These are phyloP conservation scores for Bombylius major DNA, from an alignment of 2,888 invertebrate genomes.

Conservation along the genomic window DNA sequence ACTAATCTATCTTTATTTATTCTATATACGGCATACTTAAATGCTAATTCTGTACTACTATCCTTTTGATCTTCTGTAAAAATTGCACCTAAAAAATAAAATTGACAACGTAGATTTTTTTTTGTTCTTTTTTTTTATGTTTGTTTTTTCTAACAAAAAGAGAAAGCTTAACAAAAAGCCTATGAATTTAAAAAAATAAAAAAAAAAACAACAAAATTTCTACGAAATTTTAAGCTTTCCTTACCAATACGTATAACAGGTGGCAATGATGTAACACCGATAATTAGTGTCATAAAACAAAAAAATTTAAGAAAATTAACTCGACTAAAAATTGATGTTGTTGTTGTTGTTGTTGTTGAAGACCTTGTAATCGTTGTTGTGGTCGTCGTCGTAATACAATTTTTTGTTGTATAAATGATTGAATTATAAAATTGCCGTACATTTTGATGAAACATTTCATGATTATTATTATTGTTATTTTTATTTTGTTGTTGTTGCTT, in stretches of 20 bases:
- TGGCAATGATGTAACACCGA: constrained; percentile 40
- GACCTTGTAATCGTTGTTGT: too few species aligned
- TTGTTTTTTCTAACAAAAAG: too few species aligned
- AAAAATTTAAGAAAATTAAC: constrained; percentile 10
- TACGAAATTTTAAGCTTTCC: constrained; percentile 11
- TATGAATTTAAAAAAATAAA: too few species aligned
- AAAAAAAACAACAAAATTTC: too few species aligned
- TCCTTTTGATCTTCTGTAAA: constrained; percentile 84
- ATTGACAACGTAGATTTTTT: not conserved
- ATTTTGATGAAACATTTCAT: too few species aligned
- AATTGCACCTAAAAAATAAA: constrained; percentile 60
- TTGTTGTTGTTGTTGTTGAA: not conserved
- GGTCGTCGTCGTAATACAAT: too few species aligned
- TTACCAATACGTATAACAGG: constrained; percentile 55
- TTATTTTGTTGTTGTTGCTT: too few species aligned
- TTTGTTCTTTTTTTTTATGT: too few species aligned
- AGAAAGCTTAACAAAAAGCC: too few species aligned
- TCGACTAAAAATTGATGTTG: not conserved
- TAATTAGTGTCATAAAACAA: constrained; percentile 16
- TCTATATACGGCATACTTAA: constrained; percentile 87
- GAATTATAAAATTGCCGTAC: too few species aligned
- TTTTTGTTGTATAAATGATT: too few species aligned
- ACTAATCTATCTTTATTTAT: constrained; percentile 79
- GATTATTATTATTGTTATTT: too few species aligned
- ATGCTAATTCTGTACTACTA: constrained; percentile 76